Evolutionary conservation across 2,113 vertebrate species (phyloP), one percentile per base, ranked within the genome.

Genomic region (Mesoclemmys tuberculata): DNA sequence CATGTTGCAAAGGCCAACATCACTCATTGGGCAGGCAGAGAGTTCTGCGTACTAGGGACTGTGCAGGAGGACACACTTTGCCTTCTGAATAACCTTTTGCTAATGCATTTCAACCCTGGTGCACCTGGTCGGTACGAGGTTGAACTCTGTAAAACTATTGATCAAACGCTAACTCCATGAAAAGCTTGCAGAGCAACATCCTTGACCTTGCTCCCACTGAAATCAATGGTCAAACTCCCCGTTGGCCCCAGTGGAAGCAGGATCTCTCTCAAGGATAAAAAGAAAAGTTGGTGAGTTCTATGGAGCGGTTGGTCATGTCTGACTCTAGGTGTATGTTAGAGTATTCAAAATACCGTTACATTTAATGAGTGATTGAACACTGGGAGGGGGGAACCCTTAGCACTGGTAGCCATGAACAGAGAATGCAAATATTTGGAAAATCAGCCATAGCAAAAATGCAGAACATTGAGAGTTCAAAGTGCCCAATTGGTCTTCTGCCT

Each of bases 51-150:
- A 35, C 61, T 94, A 82, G 85, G 93, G 78, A 46, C 92, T 49
- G 14, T 93, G 81, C 56, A 80, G 54, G 71, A 82, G 54, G 79
- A 92, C 85, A 85, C 79, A 29, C 35, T 64, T 14, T 89, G 90
- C 90, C 38, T 92, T 93, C 95, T 82, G 44, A 80, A 55, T 81
- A 93, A 49, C 93, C 93, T 95, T 96, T 87, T 93, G 84, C 58
- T 78, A 74, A 4, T 82, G 77, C 88, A 22, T 93, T 93, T 90
- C 89, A 83, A 24, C 64, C 81, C 52, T 90, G 22, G 71, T 90
- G 83, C 83, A 29, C 38, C 13, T 68, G 48, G 61, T 88, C 58
- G 84, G 83, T 16, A 88, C 88, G 77, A 81, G 55, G 12, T 83
- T 95, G 93, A 71, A 64, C 19, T 88, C 35, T 91, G 48, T 80